Evolutionary conservation across 2,113 vertebrate species (phyloP), one percentile per base, ranked within the genome.

Genomic region (Varanus komodoensis): DNA sequence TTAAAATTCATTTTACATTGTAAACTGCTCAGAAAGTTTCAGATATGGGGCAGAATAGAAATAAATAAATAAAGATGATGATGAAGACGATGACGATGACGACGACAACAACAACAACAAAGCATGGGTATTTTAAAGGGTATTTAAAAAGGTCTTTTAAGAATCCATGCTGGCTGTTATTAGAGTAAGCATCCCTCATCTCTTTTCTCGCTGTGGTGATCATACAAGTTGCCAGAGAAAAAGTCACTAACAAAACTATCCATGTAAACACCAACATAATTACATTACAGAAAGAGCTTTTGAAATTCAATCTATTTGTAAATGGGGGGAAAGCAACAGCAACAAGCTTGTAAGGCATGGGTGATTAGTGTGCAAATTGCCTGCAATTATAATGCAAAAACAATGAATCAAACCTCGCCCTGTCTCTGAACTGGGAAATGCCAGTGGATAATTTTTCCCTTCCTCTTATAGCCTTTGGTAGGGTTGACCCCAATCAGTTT

Each of bases 261-360:
- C 91, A 84, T 89, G 44, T 78, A 91, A 87, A 91, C 71, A 54
- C 2, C 11, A 29, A 93, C 82, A 84, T 83, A 91, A 87, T 25
- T 90, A 48, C n/a, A 71, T 93, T 88, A 61, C 88, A 34, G 17
- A 86, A 87, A 61, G 85, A 48, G 34, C 83, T 88, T 92, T 86
- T 81, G 90, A 90, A 94, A 93, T 38, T 82, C 57, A 79, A 61
- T 89, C 84, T 91, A 1, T 52, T 94, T 89, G 23, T 91, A 93
- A 93, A 92, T 44, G 69, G 67, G 17, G 9, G 32, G 90, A 11
- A 27, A 82, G 1, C 27, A 77, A 86, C 50, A 82, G 84, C 93
- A 91, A 82, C 2, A 78, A 67, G 48, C 48, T 21, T 89, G 90
- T 73, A 34, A 85, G 82, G 48, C 34, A 84, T 88, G 92, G 87